These are phyloP conservation scores for Poeciliopsis turrubarensis DNA, from an alignment of 2,113 vertebrate species.

Conservation along the genomic window DNA sequence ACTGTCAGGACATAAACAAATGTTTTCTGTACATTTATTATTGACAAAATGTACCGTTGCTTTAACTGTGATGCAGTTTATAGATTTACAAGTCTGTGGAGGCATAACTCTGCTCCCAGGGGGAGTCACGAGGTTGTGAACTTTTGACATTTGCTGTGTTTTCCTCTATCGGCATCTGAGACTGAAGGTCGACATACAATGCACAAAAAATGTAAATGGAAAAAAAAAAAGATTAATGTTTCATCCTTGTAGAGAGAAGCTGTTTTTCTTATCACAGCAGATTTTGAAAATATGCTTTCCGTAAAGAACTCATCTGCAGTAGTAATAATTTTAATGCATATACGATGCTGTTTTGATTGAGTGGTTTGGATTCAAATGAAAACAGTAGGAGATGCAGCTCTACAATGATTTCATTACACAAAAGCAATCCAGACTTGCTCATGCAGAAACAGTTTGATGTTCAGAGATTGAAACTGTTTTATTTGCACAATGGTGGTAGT, in stretches of 20 bases:
- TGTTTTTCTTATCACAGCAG: background rate
- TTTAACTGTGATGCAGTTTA: conserved; percentile 1
- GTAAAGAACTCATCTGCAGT: background rate
- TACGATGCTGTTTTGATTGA: conserved; percentile 7
- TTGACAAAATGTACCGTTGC: background rate
- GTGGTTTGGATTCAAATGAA: background rate
- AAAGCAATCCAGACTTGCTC: conserved; percentile 1
- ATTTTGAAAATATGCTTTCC: background rate
- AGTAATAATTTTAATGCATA: background rate
- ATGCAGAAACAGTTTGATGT: background rate
- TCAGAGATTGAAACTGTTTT: background rate
- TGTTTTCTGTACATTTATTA: background rate
- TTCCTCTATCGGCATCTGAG: conserved; percentile 7
- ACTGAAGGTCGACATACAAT: background rate
- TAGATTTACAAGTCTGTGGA: background rate
- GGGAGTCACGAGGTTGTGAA: background rate
- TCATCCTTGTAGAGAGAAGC: background rate
- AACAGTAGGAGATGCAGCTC: background rate
- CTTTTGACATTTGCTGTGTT: background rate
- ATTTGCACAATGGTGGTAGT: conserved; percentile 17
- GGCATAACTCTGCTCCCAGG: background rate
- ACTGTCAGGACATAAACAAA: background rate
- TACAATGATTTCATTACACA: background rate
- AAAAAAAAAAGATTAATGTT: background rate
- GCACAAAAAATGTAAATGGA: background rate